Evolutionary conservation across 1,140 invertebrate species (phyloP).

Genomic region (Habropoda laboriosa): DNA sequence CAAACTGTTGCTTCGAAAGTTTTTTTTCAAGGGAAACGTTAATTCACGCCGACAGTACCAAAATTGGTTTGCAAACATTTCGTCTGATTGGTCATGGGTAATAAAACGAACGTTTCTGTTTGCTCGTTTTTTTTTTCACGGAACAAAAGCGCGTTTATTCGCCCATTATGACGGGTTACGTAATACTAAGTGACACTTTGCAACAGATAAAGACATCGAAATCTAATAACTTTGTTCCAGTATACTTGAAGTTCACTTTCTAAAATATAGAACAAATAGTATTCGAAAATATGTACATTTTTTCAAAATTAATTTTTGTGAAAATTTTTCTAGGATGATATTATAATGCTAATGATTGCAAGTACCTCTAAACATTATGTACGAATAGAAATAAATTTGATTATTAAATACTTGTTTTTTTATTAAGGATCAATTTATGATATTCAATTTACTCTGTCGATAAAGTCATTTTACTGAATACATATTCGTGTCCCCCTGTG

Average conservation of each 20-base stretch:
- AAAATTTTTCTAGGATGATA: neutral
- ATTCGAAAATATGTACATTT: neutral
- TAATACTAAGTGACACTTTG: slow-evolving; percentile 23
- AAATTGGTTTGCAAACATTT: slow-evolving; percentile 35
- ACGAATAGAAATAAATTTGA: too few species aligned
- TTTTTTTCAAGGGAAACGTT: neutral
- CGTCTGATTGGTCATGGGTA: slow-evolving; percentile 34
- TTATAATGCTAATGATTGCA: neutral
- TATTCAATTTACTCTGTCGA: too few species aligned
- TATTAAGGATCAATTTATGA: too few species aligned
- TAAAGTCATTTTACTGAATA: neutral
- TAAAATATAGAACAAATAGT: neutral
- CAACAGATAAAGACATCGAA: neutral
- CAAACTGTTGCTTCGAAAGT: neutral
- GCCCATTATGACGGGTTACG: slow-evolving; percentile 3
- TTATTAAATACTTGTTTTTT: too few species aligned
- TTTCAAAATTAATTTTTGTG: neutral
- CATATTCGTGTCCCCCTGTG: neutral
- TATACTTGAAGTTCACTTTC: neutral
- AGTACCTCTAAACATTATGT: too few species aligned
- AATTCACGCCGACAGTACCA: neutral
- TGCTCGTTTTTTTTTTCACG: slow-evolving; percentile 37
- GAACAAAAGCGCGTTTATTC: slow-evolving; percentile 47
- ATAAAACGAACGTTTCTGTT: slow-evolving; percentile 51
- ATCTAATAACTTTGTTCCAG: neutral